Conservation (phyloP, 2,113 vertebrate genomes). For the Rutilus rutilus region DNA sequence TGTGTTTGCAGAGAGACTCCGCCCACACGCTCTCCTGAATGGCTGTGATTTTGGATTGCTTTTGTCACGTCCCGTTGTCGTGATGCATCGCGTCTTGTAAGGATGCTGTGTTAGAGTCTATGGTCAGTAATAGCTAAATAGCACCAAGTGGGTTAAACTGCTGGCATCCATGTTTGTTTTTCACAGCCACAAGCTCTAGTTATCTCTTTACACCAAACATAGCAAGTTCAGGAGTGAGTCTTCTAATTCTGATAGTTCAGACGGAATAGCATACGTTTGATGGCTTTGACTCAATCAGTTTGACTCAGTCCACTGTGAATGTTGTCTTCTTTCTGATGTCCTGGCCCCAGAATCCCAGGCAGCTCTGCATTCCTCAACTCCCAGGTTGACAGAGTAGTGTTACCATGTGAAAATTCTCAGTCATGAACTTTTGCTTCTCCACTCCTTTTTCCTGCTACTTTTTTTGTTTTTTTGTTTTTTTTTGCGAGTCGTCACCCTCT, state of each 20-base stretch:
- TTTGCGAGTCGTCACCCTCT: background rate
- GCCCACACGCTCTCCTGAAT: too few species aligned
- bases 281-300: background rate
- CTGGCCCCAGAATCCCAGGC: slow-evolving; percentile 48
- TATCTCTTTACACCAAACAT: background rate
- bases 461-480: background rate
- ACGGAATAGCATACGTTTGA: slow-evolving; percentile 21
- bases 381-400: slow-evolving; percentile 59
- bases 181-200: background rate
- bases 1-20: too few species aligned
- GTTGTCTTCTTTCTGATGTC: slow-evolving; percentile 23
- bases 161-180: background rate
- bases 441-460: background rate
- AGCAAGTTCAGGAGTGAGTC: background rate
- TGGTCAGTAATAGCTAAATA: too few species aligned
- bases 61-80: too few species aligned
- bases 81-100: too few species aligned
- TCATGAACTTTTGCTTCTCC: slow-evolving; percentile 42
- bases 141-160: background rate
- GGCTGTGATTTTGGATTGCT: too few species aligned
- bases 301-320: background rate
- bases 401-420: slow-evolving; percentile 72
- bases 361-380: slow-evolving; percentile 66
- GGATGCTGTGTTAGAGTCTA: too few species aligned
- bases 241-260: background rate